A percentile compares a stretch with the other conserved stretches of the same genome.
phyloP scores from a whole-genome alignment of 2,888 invertebrate species.

The Clepsis dumicolana region DNA sequence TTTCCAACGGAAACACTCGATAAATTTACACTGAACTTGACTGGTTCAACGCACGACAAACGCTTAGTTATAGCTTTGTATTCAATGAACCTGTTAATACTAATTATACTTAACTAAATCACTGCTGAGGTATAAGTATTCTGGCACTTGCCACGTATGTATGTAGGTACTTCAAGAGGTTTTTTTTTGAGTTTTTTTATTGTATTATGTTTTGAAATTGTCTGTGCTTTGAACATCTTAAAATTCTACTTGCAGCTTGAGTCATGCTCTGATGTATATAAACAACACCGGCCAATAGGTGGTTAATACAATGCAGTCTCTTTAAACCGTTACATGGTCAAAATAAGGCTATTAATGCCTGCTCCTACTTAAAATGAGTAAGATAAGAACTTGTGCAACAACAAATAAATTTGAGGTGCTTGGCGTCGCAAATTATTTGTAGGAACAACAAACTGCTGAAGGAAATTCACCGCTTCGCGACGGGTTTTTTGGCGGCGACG shows the following conservation, averaged over 20 bases:
- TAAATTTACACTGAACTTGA: slow-evolving; percentile 20
- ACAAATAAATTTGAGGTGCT: slow-evolving; percentile 32
- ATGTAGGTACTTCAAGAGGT: too few species aligned
- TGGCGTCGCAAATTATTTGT: slow-evolving; percentile 35
- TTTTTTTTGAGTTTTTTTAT: too few species aligned
- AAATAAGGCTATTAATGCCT: neutral
- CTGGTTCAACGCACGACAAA: neutral
- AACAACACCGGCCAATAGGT: too few species aligned
- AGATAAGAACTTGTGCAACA: slow-evolving; percentile 9
- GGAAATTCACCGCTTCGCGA: slow-evolving; percentile 36
- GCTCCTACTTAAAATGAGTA: neutral
- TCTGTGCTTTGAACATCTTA: neutral
- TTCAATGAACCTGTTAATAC: neutral
- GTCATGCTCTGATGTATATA: too few species aligned
- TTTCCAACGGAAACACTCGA: slow-evolving; percentile 31
- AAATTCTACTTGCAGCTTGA: neutral
- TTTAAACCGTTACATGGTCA: neutral
- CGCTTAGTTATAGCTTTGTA: neutral
- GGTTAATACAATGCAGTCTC: neutral
- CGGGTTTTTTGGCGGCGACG: slow-evolving; percentile 21
- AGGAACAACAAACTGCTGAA: slow-evolving; percentile 37
- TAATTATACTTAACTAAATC: too few species aligned
- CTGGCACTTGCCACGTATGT: too few species aligned
- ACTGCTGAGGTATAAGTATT: too few species aligned
- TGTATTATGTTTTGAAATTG: too few species aligned